Evolutionary conservation across 2,113 vertebrate genomes (phyloP), one percentile per base, ranked within the genome.

Genomic region (Chaetura pelagica): DNA sequence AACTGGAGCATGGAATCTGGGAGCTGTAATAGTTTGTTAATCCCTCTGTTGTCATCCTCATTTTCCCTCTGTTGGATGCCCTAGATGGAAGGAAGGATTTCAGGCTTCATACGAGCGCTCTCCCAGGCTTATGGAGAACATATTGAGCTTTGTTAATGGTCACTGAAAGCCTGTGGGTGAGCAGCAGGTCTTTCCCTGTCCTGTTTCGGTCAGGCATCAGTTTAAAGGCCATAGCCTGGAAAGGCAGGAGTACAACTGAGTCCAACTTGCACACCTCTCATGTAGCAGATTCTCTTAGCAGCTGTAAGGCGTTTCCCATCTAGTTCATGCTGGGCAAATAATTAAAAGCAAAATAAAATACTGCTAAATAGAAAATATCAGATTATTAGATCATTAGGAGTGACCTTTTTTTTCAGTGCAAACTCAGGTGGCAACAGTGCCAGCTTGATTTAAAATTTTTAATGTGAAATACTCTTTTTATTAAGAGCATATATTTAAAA

Each of bases 221-320:
- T 68, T 61, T 44, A 30, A 44, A 62, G 24, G 24, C 29, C 0
- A 3, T 8, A 87, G 59, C 19, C 44, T 51, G 51, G 18, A 64
- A 29, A 66, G n/a, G 2, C 6, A 26, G 32, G 63, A 52, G 29
- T 17, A 34, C 13, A 34, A 12, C 51, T 61, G 22, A 8, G 63
- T 38, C 29, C 38, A 57, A 29, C 0, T 0, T n/a, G 7, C 0
- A 3, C 13, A 63, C 9, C 17, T 24, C 21, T 52, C 0, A 0
- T 7, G 17, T 2, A 16, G 46, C 30, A 26, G 0, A 0, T 57
- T 49, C 32, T 61, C 46, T 24, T 40, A n/a, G 44, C 42, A 76
- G 11, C 63, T 58, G 6, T 18, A 27, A 61, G 34, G 40, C 74
- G 29, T 59, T 69, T 34, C 8, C 14, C 9, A 14, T 55, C 4